A percentile compares a stretch with the other conserved stretches of the same genome.
Evolutionary conservation across 2,797 vertebrate species (phyloP).

Genomic region (Gadopsis bispinosus): DNA sequence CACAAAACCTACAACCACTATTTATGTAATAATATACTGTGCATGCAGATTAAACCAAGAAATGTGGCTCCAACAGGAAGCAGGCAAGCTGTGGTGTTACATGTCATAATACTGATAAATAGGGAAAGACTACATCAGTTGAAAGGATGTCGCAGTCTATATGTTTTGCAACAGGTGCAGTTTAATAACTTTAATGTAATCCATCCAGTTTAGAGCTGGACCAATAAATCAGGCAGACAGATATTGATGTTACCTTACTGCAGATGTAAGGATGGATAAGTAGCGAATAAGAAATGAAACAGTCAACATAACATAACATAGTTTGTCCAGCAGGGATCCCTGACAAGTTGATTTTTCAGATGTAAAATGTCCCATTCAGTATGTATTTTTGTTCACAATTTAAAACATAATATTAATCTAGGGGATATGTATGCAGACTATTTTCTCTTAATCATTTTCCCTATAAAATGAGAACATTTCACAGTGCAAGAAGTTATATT

Average conservation of each 20-base stretch:
- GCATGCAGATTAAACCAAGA: background rate
- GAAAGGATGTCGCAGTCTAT: background rate
- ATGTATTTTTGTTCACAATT: background rate
- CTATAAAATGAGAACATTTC: too few relatives aligned
- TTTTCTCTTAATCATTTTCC: too few relatives aligned
- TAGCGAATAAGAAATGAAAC: background rate
- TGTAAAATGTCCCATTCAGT: background rate
- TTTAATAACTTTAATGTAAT: background rate
- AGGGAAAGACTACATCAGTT: background rate
- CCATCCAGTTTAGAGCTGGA: background rate
- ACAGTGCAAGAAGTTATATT: background rate
- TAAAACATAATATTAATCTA: too few relatives aligned
- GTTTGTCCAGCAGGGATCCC: background rate
- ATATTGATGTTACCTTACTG: background rate
- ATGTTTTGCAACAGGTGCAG: background rate
- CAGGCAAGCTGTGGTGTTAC: background rate
- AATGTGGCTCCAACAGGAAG: background rate
- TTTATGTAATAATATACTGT: background rate
- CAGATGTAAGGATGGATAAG: background rate
- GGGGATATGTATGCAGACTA: too few relatives aligned
- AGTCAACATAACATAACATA: background rate
- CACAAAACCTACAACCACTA: background rate
- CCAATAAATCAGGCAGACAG: background rate
- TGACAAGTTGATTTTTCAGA: background rate
- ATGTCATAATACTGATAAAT: background rate